phyloP scores from a whole-genome alignment of 35 echinoderm and acorn worm genomes.

The Heliocidaris tuberculata region DNA sequence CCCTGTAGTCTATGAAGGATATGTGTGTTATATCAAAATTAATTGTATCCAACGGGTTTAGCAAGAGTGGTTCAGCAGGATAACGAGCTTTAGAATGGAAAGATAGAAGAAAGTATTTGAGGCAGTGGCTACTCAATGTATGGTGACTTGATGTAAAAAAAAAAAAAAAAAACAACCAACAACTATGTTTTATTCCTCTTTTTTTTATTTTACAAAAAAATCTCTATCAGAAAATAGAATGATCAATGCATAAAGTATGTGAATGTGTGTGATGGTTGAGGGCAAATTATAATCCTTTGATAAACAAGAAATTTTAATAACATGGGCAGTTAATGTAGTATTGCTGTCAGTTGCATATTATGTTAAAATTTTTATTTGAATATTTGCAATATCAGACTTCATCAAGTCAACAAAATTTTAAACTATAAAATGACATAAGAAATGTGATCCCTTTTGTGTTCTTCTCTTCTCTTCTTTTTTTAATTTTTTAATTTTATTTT shows the following conservation, averaged over 20 bases:
- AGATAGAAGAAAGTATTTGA: too few species aligned
- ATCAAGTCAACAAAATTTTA: neutral
- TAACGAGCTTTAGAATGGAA: too few species aligned
- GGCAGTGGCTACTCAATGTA: too few species aligned
- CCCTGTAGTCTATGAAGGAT: too few species aligned
- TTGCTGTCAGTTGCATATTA: too few species aligned
- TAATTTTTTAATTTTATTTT: too few species aligned
- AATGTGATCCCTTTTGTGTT: neutral
- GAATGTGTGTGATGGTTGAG: slow-evolving; percentile 15
- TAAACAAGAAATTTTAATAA: neutral
- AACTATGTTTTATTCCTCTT: neutral
- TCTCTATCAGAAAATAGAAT: neutral
- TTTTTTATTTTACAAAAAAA: neutral
- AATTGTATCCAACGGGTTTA: too few species aligned
- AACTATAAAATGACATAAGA: neutral
- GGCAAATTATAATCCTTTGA: neutral
- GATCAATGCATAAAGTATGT: neutral
- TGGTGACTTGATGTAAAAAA: too few species aligned
- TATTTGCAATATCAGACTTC: neutral
- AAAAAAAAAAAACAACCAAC: too few species aligned
- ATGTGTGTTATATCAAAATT: too few species aligned
- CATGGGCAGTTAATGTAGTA: neutral
- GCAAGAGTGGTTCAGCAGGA: too few species aligned
- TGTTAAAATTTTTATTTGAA: neutral
- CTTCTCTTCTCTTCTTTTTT: too few species aligned